Evolutionary conservation across 2,888 invertebrate genomes (phyloP).

Genomic region (Lampropteryx suffumata): DNA sequence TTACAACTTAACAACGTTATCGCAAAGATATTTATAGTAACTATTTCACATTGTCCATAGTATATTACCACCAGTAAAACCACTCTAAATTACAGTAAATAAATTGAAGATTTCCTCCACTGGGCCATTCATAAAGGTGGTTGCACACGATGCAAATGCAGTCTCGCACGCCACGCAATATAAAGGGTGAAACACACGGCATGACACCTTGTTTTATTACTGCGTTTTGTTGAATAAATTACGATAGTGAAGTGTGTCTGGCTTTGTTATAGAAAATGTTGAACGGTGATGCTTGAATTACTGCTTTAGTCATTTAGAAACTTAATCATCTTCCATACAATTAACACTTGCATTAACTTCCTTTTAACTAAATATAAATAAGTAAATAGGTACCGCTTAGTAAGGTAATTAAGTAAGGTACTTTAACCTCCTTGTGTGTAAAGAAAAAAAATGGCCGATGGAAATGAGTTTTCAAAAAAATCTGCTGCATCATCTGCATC

Average conservation of each 20-base stretch:
- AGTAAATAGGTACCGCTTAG: no score
- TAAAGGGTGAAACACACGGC: constrained; percentile 31
- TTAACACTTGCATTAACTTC: no score
- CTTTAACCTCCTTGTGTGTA: no score
- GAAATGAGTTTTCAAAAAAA: no score
- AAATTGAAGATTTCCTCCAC: constrained; percentile 40
- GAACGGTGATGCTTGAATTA: no score
- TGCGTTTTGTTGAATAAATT: constrained; percentile 33
- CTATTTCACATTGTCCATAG: no score
- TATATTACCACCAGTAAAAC: constrained; percentile 12
- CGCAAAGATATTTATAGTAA: no score
- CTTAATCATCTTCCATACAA: no score
- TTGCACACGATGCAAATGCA: constrained; percentile 43
- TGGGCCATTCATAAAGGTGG: constrained; percentile 39
- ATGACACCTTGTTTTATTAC: constrained; percentile 42
- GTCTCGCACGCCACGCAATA: constrained; percentile 45
- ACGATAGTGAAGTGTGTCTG: constrained; percentile 25
- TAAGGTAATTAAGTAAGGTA: no score
- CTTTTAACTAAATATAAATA: no score
- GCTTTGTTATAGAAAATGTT: constrained; percentile 19
- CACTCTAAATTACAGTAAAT: constrained; percentile 33
- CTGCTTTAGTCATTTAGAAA: not conserved
- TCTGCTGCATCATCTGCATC: no score
- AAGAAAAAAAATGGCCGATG: no score
- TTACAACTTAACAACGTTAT: not conserved